phyloP scores from a whole-genome alignment of 1,140 invertebrate species.

The Choristoneura fumiferana region DNA sequence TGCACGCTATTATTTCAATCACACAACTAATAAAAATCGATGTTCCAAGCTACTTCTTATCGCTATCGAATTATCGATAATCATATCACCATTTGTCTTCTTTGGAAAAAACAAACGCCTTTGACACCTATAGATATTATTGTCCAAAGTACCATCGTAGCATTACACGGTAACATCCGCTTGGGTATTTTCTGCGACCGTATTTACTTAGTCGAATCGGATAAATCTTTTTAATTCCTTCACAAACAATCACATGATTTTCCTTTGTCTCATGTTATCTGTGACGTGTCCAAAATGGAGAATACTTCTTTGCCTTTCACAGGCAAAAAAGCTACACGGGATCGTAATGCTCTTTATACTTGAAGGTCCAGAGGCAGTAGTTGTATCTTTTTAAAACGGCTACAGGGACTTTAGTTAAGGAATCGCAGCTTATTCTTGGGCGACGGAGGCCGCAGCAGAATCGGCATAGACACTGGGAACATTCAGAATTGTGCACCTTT shows the following conservation, averaged over 20 bases:
- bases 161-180: too few species aligned
- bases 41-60: background rate
- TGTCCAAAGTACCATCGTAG: too few species aligned
- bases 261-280: constrained; percentile 45
- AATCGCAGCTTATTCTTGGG: constrained; percentile 54
- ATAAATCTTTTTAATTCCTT: constrained; percentile 32
- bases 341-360: constrained; percentile 47
- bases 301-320: too few species aligned
- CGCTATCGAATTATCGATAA: background rate
- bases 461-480: constrained; percentile 50
- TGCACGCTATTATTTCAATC: background rate
- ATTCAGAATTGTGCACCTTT: constrained; percentile 57
- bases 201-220: background rate
- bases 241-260: constrained; percentile 40
- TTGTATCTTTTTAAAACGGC: constrained; percentile 66
- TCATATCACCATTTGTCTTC: too few species aligned
- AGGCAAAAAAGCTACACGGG: constrained; percentile 23
- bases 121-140: too few species aligned
- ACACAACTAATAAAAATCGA: constrained; percentile 9
- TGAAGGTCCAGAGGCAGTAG: constrained; percentile 68
- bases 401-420: constrained; percentile 54
- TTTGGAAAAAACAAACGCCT: too few species aligned
- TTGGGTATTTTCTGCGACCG: background rate
- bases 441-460: constrained; percentile 54
- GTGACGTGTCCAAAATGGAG: constrained; percentile 13